Base-by-base conservation (phyloP, 2,888 invertebrate species). In the Pachydiplax longipennis region DNA sequence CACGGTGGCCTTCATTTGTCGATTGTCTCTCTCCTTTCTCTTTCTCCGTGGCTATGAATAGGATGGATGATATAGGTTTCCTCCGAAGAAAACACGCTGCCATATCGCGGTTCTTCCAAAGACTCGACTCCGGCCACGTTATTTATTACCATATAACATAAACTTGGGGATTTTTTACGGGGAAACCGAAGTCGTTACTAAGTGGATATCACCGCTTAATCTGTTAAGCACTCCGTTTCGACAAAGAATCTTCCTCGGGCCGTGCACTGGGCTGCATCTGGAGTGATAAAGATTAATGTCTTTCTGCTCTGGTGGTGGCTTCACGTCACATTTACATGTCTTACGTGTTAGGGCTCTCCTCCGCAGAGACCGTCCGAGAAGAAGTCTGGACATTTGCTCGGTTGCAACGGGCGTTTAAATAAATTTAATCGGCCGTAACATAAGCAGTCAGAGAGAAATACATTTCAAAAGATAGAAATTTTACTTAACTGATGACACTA, bases 1-100 rank as follows among this genome's bases (percentile, higher is more conserved):
- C 87, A 87, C 61, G 87, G 87, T 87, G 87, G 87, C 87, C 87
- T 87, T 87, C 87, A 87, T 87, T 87, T 87, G 87, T 87, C 87
- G 87, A 87, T 87, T 87, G 87, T 87, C 61, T 87, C n/a, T 37
- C 18, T 13, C 37, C 87, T 87, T 61, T 31, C 83, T 83, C 53
- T 58, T 37, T 15, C 61, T 65, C 35, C 35, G 53, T 83, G 83
- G 58, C 31, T 83, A 87, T 61, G 87, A 87, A 87, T 61, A 61
- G 87, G 37, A 87, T 87, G 87, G 87, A 87, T 87, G 87, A 87
- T 87, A 61, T 37, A 61, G 87, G 58, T 31, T 61, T 35, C 65
- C 53, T 61, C n/a, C 22, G 87, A 87, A 25, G 87, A 61, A 37
- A 65, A 83, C 83, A 83, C n/a, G 58, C 53, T 58, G 61, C 37